Evolutionary conservation across 2,888 invertebrate species (phyloP).

Genomic region (Calameuta filiformis): DNA sequence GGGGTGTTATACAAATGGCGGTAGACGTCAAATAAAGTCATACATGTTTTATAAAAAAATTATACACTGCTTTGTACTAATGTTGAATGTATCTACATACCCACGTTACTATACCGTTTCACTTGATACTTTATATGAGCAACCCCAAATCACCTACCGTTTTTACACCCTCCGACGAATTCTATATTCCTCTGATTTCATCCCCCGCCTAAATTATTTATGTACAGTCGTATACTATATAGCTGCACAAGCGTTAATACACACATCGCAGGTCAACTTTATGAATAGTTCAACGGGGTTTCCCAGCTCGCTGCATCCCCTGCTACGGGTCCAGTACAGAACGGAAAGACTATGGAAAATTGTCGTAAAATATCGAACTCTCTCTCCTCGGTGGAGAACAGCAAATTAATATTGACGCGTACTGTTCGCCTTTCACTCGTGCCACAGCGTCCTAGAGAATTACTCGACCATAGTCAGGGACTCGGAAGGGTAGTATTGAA

Average conservation of each 20-base stretch:
- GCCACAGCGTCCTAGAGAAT: slow-evolving; percentile 39
- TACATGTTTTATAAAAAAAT: neutral
- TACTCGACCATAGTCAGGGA: slow-evolving; percentile 48
- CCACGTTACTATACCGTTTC: neutral
- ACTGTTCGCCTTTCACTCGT: slow-evolving; percentile 39
- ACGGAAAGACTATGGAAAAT: neutral
- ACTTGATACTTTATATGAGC: neutral
- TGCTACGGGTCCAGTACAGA: neutral
- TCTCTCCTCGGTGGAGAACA: neutral
- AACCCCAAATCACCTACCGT: neutral
- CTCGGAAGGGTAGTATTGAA: slow-evolving; percentile 42
- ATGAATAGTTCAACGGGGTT: neutral
- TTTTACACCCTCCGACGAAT: neutral
- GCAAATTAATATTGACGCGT: slow-evolving; percentile 38
- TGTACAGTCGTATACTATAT: neutral
- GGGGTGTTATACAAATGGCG: neutral
- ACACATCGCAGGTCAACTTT: neutral
- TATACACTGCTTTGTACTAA: neutral
- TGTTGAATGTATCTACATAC: neutral
- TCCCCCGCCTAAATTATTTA: neutral
- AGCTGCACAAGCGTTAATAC: neutral
- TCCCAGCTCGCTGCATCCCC: neutral
- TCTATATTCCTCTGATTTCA: neutral
- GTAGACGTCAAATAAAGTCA: neutral
- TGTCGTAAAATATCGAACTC: neutral